phyloP scores from a whole-genome alignment of 1,140 invertebrate species.

The Oncopodura yosiiana region DNA sequence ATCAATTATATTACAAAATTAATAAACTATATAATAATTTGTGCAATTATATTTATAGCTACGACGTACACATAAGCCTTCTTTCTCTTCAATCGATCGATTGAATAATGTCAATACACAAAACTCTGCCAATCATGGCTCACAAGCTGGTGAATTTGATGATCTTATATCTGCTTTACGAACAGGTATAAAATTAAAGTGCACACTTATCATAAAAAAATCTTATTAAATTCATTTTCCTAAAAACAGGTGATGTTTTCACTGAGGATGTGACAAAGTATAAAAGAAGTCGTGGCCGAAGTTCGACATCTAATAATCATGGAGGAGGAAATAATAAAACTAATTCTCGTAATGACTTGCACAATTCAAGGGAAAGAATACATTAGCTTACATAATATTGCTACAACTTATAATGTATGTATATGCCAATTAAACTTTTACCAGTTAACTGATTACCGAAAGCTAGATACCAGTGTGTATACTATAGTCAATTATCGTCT shows the following conservation, averaged over 20 bases:
- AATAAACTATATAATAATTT: too few relatives aligned
- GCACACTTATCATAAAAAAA: background rate
- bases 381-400: conserved; percentile 3
- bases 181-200: conserved; percentile 51
- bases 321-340: conserved; percentile 1
- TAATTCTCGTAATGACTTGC: conserved; percentile 9
- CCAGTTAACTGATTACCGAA: too few relatives aligned
- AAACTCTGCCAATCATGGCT: background rate
- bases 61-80: conserved; percentile 14
- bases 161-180: conserved; percentile 90
- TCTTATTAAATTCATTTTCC: background rate
- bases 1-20: too few relatives aligned
- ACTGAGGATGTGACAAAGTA: conserved; percentile 92
- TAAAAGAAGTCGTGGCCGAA: conserved; percentile 52
- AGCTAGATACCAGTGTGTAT: too few relatives aligned
- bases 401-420: too few relatives aligned
- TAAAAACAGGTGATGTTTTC: conserved; percentile 71
- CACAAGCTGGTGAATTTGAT: conserved; percentile 83
- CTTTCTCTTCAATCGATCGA: background rate
- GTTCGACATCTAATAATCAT: background rate
- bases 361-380: conserved; percentile 15
- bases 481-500: too few relatives aligned
- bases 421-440: too few relatives aligned
- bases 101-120: background rate
- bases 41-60: conserved; percentile 6